phyloP scores from a whole-genome alignment of 1,140 invertebrate genomes.

The Saxidomus purpurata region DNA sequence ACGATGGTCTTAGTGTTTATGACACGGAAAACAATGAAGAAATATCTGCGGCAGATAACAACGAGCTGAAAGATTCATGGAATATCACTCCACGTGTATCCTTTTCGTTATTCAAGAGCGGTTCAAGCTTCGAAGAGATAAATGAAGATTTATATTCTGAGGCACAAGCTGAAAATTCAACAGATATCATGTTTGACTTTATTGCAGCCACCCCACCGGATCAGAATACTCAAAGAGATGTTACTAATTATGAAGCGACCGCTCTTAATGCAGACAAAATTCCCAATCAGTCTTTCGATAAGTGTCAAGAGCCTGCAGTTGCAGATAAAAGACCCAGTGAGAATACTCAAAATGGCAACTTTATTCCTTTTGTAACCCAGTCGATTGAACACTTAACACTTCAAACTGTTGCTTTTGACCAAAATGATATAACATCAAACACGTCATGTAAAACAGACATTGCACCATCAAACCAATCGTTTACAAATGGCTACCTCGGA shows the following conservation, averaged over 20 bases:
- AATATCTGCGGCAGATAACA: neutral
- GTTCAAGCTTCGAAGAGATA: no score
- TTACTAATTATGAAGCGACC: neutral
- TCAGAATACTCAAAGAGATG: neutral
- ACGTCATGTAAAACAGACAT: neutral
- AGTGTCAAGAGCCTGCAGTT: neutral
- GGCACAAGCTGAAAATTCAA: neutral
- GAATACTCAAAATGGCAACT: no score
- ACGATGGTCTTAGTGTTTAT: neutral
- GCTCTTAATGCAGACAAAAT: no score
- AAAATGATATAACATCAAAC: neutral
- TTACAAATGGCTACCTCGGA: neutral
- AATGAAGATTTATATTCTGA: neutral
- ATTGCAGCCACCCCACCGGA: neutral
- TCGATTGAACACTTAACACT: no score
- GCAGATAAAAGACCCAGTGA: neutral
- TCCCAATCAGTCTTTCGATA: neutral
- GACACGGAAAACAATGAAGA: neutral
- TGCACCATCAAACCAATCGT: neutral
- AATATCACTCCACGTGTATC: neutral
- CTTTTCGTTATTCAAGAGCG: neutral
- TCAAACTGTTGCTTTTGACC: neutral
- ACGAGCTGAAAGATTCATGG: neutral
- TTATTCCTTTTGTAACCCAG: no score
- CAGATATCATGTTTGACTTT: neutral